Evolutionary conservation across 2,888 invertebrate species (phyloP).

Genomic region (Zaprionus obscuricornis): DNA sequence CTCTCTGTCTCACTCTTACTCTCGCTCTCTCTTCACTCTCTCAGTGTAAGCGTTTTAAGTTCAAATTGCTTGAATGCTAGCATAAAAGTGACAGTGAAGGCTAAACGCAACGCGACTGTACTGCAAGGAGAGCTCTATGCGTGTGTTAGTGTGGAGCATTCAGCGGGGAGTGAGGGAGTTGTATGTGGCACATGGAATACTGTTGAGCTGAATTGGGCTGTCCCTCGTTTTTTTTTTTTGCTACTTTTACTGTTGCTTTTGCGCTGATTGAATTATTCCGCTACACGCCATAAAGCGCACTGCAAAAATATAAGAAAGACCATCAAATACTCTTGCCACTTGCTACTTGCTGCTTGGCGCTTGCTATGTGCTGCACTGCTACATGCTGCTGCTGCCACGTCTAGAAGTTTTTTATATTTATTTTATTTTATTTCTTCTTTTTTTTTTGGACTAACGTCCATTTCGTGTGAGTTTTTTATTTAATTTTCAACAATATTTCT

Average conservation of each 20-base stretch:
- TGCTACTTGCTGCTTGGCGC: too few relatives aligned
- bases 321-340: conserved; percentile 12
- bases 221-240: conserved; percentile 4
- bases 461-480: conserved; percentile 57
- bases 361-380: too few relatives aligned
- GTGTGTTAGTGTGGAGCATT: too few relatives aligned
- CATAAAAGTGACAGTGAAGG: conserved; percentile 43
- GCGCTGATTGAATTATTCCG: conserved; percentile 76
- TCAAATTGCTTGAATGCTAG: conserved; percentile 66
- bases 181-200: not conserved
- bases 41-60: conserved; percentile 69
- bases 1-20: too few relatives aligned
- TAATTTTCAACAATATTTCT: conserved; percentile 38
- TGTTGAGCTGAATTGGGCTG: conserved; percentile 24
- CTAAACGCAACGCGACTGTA: conserved; percentile 8
- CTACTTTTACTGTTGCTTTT: conserved; percentile 40
- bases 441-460: conserved; percentile 51
- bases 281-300: conserved; percentile 73
- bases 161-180: not conserved
- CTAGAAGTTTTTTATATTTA: conserved; percentile 8
- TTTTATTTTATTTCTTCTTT: conserved; percentile 66
- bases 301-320: conserved; percentile 19
- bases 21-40: conserved; percentile 15
- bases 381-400: conserved; percentile 24
- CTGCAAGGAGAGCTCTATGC: too few relatives aligned